Conservation (phyloP, 2,113 vertebrate species). For the Saimiri boliviensis region DNA sequence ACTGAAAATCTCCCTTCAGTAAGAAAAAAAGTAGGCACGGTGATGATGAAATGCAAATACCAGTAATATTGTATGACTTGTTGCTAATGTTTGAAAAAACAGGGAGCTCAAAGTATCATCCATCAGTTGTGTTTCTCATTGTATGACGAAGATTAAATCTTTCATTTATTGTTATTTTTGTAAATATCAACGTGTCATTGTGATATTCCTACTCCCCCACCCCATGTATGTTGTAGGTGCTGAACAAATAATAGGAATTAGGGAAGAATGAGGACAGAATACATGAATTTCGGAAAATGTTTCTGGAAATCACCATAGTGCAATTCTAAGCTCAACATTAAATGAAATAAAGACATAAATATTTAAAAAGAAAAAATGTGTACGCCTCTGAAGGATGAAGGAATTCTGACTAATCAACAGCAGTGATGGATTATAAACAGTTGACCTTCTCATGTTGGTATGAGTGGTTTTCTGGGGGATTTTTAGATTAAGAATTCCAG, state of each 20-base stretch:
- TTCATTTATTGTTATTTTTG: background rate
- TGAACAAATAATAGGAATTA: conserved; percentile 30
- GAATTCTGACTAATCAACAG: conserved; percentile 64
- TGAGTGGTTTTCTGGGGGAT: conserved; percentile 78
- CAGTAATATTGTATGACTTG: conserved; percentile 1
- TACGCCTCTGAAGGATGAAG: conserved; percentile 56
- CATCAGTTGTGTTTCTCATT: background rate
- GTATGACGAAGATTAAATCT: background rate
- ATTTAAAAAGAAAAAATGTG: conserved; percentile 64
- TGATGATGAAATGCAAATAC: background rate
- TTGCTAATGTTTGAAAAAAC: conserved; percentile 28
- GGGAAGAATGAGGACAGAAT: conserved; percentile 28
- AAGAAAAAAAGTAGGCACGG: background rate
- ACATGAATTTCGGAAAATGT: conserved; percentile 40
- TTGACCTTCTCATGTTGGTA: conserved; percentile 63
- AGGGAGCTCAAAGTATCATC: background rate
- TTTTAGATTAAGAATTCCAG: conserved; percentile 78
- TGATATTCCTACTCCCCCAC: background rate
- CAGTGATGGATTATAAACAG: conserved; percentile 65
- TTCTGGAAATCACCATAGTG: conserved; percentile 72
- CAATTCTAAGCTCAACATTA: conserved; percentile 52
- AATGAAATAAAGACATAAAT: conserved; percentile 66
- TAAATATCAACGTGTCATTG: background rate
- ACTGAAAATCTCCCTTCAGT: conserved; percentile 16
- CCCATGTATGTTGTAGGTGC: background rate